Base-by-base conservation (phyloP, 2,797 vertebrate genomes). In the Rhabdophis nuchalis region DNA sequence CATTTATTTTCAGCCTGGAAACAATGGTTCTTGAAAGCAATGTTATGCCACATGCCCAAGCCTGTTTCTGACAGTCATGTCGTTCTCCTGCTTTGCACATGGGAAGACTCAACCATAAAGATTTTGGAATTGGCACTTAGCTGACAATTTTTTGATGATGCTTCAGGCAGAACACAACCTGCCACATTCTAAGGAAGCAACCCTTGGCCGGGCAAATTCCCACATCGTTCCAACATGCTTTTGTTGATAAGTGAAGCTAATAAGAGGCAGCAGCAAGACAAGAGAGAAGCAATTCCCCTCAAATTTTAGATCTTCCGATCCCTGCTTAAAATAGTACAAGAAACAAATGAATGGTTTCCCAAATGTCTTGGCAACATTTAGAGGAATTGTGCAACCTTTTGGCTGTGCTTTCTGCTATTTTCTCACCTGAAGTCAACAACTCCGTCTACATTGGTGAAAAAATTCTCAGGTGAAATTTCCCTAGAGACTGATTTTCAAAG, bases 401-500 rank as follows among this genome's bases (percentile, higher is more conserved):
- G 94, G 89, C 68, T 82, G 86, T 18, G 91, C 27, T 95, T 94
- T 96, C 95, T 92, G 93, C 94, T 96, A 93, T 52, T 89, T 95
- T 91, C 50, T 91, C 88, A 88, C 91, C 72, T 0, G 57, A 96
- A 93, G 85, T 93, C 94, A 95, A 95, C 95, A 97, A 94, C 94
- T 93, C 95, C 96, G 97, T 95, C 95, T 94, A 96, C 97, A 97
- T 95, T 95, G 95, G 90, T 95, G 96, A 97, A 95, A 96, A 97
- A 94, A 68, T 92, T 95, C 94, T 89, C 85, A 88, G 27, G 0
- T 5, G 41, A 93, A 93, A 94, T 94, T 94, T 93, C 12, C 85
- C 58, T 61, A 94, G 95, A 96, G 96, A 95, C 93, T 93, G 94
- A 93, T 27, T 92, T n/a, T 95, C 92, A 90, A 94, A 93, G 91